Evolutionary conservation across 2,113 vertebrate species (phyloP).

Genomic region (Eulemur macaco): DNA sequence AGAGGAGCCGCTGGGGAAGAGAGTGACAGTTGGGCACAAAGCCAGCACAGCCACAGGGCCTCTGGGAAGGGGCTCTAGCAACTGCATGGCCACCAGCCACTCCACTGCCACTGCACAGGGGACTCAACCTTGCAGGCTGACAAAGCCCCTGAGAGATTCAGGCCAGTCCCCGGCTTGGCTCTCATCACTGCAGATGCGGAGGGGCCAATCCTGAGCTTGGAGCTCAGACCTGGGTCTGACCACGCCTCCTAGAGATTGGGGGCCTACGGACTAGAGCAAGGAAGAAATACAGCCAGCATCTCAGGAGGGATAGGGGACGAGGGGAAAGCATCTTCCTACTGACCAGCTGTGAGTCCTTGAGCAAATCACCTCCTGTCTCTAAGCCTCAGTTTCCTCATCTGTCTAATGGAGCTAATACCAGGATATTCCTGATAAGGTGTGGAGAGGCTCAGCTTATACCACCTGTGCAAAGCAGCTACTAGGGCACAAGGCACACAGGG

Average conservation of each 20-base stretch:
- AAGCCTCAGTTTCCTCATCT: background rate
- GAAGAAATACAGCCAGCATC: background rate
- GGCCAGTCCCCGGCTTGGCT: background rate
- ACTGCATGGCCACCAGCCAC: background rate
- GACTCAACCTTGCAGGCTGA: background rate
- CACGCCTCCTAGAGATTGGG: background rate
- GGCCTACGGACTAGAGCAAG: background rate
- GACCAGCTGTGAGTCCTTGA: background rate
- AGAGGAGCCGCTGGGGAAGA: slow-evolving; percentile 35
- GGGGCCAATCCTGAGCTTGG: background rate
- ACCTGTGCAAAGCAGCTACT: background rate
- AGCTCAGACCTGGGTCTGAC: background rate
- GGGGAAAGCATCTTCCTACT: background rate
- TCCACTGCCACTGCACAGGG: background rate
- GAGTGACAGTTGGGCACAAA: slow-evolving; percentile 59
- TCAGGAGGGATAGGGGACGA: background rate
- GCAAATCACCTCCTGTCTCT: background rate
- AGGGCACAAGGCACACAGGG: background rate
- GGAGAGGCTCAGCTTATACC: background rate
- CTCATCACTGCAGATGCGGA: fast-evolving
- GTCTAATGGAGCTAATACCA: background rate
- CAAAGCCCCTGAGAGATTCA: background rate
- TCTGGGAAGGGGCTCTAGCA: background rate
- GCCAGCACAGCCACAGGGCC: slow-evolving; percentile 28
- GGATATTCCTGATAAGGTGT: background rate